Evolutionary conservation across 2,113 vertebrate species (phyloP), one percentile per base, ranked within the genome.

Genomic region (Prunella fulvescens): DNA sequence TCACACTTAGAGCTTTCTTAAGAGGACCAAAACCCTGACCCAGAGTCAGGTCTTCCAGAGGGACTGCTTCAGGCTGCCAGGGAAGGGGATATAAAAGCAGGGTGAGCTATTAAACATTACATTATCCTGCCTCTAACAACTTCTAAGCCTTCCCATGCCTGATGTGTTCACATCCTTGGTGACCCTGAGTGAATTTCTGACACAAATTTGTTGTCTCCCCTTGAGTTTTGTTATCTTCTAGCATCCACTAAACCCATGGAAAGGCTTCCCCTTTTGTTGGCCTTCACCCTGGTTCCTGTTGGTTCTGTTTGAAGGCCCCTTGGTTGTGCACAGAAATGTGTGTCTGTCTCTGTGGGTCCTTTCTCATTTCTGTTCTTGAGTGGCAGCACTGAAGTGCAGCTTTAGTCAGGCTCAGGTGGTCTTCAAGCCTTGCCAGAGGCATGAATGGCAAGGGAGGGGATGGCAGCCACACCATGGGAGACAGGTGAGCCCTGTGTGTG

Each of bases 61-160:
- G 40, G 4, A 44, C 14, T 25, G 19, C 50, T 73, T n/a, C 25
- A 73, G 29, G 47, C 13, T 86, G 45, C 44, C 22, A 25, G 25
- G 40, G 10, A 42, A 1, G 1, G 4, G 10, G 15, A 5, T 4
- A 0, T 15, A 64, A 76, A 56, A 57, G 11, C 40, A 65, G 14
- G 5, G 4, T 2, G 6, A 50, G 18, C 20, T 65, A 8, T 44
- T 60, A 7, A 86, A 48, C 1, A 3, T 67, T 24, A 4, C 2
- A 7, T 4, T 51, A 9, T 71, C 26, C 58, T 53, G 11, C 45
- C 17, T 77, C 45, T 69, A 12, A 28, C 1, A 1, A 12, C 47
- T 50, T 56, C 50, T 73, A 31, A 70, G 54, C 1, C 47, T 77
- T 83, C 29, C 15, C 39, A 33, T 1, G 0, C 22, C 60, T 57